These are phyloP conservation scores for Oryzias curvinotus DNA, from an alignment of 2,113 vertebrate genomes.

Conservation along the genomic window DNA sequence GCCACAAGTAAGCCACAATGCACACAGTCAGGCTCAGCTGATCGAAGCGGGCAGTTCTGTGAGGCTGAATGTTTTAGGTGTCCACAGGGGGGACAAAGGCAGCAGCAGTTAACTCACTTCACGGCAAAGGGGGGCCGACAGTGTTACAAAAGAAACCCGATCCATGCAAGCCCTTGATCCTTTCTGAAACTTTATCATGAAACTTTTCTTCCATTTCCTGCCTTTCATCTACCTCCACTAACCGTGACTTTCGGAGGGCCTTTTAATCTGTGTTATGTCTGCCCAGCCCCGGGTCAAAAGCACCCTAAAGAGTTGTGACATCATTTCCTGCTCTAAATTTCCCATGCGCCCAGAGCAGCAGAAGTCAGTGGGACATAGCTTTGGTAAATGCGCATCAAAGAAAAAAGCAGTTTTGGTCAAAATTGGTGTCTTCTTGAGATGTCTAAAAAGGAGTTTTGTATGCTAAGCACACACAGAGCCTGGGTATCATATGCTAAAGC, in stretches of 20 bases:
- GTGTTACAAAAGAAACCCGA: slow-evolving; percentile 48
- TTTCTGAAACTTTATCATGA: slow-evolving; percentile 24
- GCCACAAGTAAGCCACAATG: slow-evolving; percentile 35
- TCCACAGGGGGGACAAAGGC: slow-evolving; percentile 31
- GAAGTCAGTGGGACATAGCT: slow-evolving; percentile 39
- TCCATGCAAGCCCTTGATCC: slow-evolving; percentile 36
- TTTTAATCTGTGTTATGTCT: slow-evolving; percentile 40
- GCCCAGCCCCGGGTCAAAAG: slow-evolving; percentile 31
- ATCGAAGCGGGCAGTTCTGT: slow-evolving; percentile 28
- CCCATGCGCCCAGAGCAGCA: slow-evolving; percentile 45
- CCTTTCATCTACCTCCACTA: slow-evolving; percentile 29
- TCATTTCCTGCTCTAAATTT: slow-evolving; percentile 69
- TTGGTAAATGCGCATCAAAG: slow-evolving; percentile 10
- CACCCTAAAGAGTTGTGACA: slow-evolving; percentile 55
- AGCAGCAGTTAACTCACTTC: slow-evolving; percentile 41
- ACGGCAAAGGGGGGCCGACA: slow-evolving; percentile 42
- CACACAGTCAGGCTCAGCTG: slow-evolving; percentile 34
- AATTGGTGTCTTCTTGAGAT: too few relatives aligned
- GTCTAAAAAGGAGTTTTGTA: too few relatives aligned
- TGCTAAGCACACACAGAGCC: slow-evolving; percentile 41
- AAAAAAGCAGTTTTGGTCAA: not conserved
- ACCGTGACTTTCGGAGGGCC: slow-evolving; percentile 28
- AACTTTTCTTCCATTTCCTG: slow-evolving; percentile 46
- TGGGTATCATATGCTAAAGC: slow-evolving; percentile 77
- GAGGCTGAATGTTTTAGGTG: slow-evolving; percentile 19